Percentiles rank a stretch among this genome's conserved stretches.
phyloP scores from a whole-genome alignment of 1,140 invertebrate genomes.

The Lerema accius region DNA sequence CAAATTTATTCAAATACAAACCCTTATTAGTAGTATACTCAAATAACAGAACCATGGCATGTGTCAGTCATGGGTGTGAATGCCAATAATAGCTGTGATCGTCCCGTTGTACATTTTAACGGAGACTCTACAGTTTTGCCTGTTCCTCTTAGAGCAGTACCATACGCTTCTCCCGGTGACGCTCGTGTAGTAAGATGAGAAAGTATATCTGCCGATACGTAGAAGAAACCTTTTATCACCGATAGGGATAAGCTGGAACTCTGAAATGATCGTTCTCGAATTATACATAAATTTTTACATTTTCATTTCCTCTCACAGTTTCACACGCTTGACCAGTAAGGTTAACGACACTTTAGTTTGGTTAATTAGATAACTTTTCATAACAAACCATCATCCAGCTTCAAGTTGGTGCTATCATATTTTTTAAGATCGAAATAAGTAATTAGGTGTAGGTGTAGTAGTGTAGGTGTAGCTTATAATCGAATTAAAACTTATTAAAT shows the following conservation, averaged over 20 bases:
- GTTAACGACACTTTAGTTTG: too few relatives aligned
- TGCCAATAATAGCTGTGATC: conserved; percentile 19
- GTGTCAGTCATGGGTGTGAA: conserved; percentile 40
- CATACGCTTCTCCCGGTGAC: conserved; percentile 35
- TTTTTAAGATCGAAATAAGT: too few relatives aligned
- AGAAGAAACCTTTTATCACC: conserved; percentile 27
- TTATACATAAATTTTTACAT: not conserved
- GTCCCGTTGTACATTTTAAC: conserved; percentile 35
- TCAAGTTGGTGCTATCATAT: too few relatives aligned
- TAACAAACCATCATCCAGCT: too few relatives aligned
- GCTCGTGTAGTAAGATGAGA: conserved; percentile 36
- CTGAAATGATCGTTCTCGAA: conserved; percentile 19
- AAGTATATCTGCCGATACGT: conserved; percentile 33
- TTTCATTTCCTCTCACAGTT: not conserved
- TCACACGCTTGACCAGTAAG: too few relatives aligned
- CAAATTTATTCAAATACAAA: too few relatives aligned
- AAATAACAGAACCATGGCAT: too few relatives aligned
- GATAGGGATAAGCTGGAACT: conserved; percentile 36
- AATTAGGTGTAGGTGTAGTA: too few relatives aligned
- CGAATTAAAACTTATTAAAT: too few relatives aligned
- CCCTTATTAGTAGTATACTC: too few relatives aligned
- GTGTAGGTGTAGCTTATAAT: too few relatives aligned
- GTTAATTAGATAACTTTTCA: too few relatives aligned
- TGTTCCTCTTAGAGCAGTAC: conserved; percentile 51
- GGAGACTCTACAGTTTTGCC: conserved; percentile 35